Conservation (phyloP, 1,140 invertebrate species). For the Bombus huntii region DNA sequence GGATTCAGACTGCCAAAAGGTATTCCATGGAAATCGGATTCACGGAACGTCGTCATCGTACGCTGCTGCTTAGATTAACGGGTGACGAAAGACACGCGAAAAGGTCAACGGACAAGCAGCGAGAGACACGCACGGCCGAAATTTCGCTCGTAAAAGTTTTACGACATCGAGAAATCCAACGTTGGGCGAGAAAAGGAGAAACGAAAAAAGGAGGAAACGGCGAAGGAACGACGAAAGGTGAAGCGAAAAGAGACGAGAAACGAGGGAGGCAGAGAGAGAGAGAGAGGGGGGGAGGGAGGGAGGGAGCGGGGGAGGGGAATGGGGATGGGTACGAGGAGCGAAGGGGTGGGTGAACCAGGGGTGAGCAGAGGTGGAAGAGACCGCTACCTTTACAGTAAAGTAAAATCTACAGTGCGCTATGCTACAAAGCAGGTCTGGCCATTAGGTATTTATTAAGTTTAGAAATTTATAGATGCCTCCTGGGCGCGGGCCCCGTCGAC, state of each 20-base stretch:
- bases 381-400: constrained; percentile 75
- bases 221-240: neutral
- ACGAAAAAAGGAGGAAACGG: neutral
- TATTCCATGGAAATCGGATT: neutral
- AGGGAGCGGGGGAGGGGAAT: too few relatives aligned
- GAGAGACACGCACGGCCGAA: constrained; percentile 52
- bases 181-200: constrained; percentile 23
- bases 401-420: constrained; percentile 76
- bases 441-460: constrained; percentile 84
- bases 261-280: neutral
- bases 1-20: too few relatives aligned
- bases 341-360: neutral
- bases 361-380: constrained; percentile 53
- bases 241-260: constrained; percentile 12
- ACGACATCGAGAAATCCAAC: constrained; percentile 63
- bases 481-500: constrained; percentile 76
- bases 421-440: constrained; percentile 82
- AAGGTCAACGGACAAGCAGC: constrained; percentile 18
- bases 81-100: constrained; percentile 12
- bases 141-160: constrained; percentile 69
- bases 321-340: neutral
- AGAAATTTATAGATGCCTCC: constrained; percentile 83
- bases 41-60: neutral
- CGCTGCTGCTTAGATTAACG: neutral
- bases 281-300: too few relatives aligned